Percentiles rank a stretch among this genome's conserved stretches.
These are phyloP conservation scores for Pseudonaja textilis DNA, from an alignment of 2,113 vertebrate species.

Conservation along the genomic window DNA sequence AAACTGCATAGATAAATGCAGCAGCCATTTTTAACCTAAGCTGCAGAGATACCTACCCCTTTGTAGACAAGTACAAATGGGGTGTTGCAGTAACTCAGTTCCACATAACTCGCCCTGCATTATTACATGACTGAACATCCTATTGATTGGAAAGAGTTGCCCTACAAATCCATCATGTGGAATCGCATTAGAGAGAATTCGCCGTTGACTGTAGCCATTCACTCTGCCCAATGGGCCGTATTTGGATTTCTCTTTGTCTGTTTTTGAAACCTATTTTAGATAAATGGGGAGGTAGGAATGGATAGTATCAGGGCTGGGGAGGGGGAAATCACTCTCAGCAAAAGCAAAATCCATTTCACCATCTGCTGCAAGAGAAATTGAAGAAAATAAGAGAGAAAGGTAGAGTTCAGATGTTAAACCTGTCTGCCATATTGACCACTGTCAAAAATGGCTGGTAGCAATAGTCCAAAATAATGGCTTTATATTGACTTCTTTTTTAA, in stretches of 20 bases:
- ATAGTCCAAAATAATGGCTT: not conserved
- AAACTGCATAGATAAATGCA: not conserved
- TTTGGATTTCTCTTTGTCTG: not conserved
- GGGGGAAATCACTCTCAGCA: not conserved
- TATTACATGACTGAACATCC: not conserved
- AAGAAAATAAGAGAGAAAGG: not conserved
- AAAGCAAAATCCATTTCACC: not conserved
- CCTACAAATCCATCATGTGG: conserved; percentile 21
- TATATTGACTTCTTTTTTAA: not conserved
- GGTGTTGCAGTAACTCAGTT: not conserved
- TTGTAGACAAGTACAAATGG: not conserved
- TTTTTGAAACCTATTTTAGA: conserved; percentile 16
- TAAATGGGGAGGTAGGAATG: conserved; percentile 13
- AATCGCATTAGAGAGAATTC: not conserved
- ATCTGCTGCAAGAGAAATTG: not conserved
- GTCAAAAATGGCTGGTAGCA: not conserved
- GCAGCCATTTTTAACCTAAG: not conserved
- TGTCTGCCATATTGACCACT: not conserved
- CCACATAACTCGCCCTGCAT: not conserved
- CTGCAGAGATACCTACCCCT: not conserved
- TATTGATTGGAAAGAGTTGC: conserved; percentile 17
- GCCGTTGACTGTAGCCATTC: not conserved
- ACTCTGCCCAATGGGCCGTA: not conserved
- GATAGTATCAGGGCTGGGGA: not conserved
- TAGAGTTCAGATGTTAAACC: not conserved